Evolutionary conservation across 2,797 vertebrate species (phyloP).

Genomic region (Rhinogobio ventralis): DNA sequence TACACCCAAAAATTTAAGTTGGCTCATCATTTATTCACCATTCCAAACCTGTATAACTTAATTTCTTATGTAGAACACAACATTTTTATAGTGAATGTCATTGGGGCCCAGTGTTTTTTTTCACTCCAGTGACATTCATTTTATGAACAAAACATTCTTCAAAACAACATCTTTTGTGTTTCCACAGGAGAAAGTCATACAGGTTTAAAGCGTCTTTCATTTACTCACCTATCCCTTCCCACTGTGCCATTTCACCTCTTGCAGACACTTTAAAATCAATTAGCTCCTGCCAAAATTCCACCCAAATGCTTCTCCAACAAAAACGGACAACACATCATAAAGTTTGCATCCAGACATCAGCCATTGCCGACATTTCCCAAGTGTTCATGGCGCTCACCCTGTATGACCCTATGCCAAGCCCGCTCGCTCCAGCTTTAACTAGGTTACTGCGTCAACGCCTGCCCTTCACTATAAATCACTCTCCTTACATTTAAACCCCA

Average conservation of each 20-base stretch:
- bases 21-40: background rate
- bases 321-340: background rate
- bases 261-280: background rate
- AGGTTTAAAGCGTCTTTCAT: background rate
- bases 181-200: background rate
- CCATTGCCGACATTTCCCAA: constrained; percentile 12
- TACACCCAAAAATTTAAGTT: background rate
- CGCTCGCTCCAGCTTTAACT: constrained; percentile 47
- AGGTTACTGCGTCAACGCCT: constrained; percentile 57
- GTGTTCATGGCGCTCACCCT: constrained; percentile 52
- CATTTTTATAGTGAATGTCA: background rate
- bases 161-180: background rate
- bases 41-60: background rate
- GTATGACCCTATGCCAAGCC: constrained; percentile 52
- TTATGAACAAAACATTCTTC: background rate
- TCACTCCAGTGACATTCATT: background rate
- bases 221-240: background rate
- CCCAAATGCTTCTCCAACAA: background rate
- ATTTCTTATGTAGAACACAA: background rate
- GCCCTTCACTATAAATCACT: constrained; percentile 57
- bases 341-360: constrained; percentile 10
- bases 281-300: background rate
- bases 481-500: constrained; percentile 53
- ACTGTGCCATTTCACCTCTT: background rate
- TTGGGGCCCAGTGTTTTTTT: background rate